Evolutionary conservation across 2,113 vertebrate species (phyloP), one percentile per base, ranked within the genome.

Genomic region (Oreochromis spilurus): DNA sequence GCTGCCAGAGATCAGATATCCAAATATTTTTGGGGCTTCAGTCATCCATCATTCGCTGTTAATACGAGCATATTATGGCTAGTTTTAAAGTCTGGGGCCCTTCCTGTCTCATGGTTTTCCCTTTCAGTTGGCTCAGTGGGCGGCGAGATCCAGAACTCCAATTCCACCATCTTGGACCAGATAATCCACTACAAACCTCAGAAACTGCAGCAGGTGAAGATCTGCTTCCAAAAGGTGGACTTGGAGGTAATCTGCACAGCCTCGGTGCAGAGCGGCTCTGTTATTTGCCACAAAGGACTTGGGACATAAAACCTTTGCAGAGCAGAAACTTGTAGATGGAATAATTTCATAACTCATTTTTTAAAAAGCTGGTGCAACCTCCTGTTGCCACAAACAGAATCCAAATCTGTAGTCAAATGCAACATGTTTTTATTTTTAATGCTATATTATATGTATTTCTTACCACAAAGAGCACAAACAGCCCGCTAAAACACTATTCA

Each of bases 221-320:
- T 9, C 21, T 17, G 21, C 21, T 72, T 48, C 67, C 67, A 75
- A 11, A 75, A 17, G 1, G 40, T 72, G 67, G 40, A 72, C 43
- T 26, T 72, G 1, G 21, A 72, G 21, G 21, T 1, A 10, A 72
- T 72, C 1, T 7, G 38, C 67, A 45, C 1, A 0, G 67, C 21
- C 40, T 72, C 67, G 2, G 12, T 4, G n/a, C 38, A 43, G 65
- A 43, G n/a, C 36, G 43, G 65, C 65, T 43, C 65, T 72, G 67
- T 72, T 45, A 0, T 45, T 72, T 45, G 0, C 40, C 14, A 72
- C 67, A 72, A 17, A 72, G 38, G 0, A 24, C 4, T 45, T 45
- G 0, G 0, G 3, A 45, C 38, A 43, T 40, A 0, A 1, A 70
- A 70, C 8, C 40, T 45, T 45, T 72, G 2, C 38, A 72, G 67